Evolutionary conservation across 2,888 invertebrate genomes (phyloP).

Genomic region (Pediacus dermestoides): DNA sequence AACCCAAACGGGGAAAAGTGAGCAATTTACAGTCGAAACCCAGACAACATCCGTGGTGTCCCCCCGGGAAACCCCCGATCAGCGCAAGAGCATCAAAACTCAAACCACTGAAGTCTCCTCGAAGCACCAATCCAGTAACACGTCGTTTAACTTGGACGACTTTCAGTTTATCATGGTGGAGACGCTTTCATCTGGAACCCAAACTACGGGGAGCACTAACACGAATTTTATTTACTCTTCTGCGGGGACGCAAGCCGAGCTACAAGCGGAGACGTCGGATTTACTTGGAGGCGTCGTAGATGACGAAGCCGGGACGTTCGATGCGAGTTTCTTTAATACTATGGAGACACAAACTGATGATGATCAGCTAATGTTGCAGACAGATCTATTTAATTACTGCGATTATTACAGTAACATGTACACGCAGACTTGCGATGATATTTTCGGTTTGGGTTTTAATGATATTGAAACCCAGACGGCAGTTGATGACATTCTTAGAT

Average conservation of each 20-base stretch:
- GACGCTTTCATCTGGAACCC: slow-evolving; percentile 41
- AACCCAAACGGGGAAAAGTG: slow-evolving; percentile 41
- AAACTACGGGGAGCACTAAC: slow-evolving; percentile 30
- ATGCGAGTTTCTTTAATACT: slow-evolving; percentile 49
- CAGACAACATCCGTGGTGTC: slow-evolving; percentile 40
- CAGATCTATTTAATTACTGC: slow-evolving; percentile 41
- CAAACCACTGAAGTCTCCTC: slow-evolving; percentile 32
- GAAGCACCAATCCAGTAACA: slow-evolving; percentile 42
- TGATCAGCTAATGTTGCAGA: slow-evolving; percentile 44
- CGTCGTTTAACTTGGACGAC: slow-evolving; percentile 38
- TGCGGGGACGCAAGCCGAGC: slow-evolving; percentile 35
- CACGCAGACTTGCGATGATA: slow-evolving; percentile 52
- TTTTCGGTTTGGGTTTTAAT: slow-evolving; percentile 56
- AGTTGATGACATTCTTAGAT: slow-evolving; percentile 54
- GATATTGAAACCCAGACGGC: slow-evolving; percentile 65
- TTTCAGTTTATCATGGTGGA: slow-evolving; percentile 31
- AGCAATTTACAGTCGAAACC: slow-evolving; percentile 42
- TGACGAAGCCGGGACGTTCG: slow-evolving; percentile 34
- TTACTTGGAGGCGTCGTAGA: slow-evolving; percentile 24
- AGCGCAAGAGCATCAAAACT: slow-evolving; percentile 13
- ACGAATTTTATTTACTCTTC: slow-evolving; percentile 24
- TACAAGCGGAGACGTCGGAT: slow-evolving; percentile 40
- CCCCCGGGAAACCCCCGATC: slow-evolving; percentile 5
- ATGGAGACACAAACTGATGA: slow-evolving; percentile 63
- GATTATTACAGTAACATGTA: slow-evolving; percentile 45